These are phyloP conservation scores for Brachionus manjavacas DNA, from an alignment of 1,140 invertebrate genomes.

Conservation along the genomic window DNA sequence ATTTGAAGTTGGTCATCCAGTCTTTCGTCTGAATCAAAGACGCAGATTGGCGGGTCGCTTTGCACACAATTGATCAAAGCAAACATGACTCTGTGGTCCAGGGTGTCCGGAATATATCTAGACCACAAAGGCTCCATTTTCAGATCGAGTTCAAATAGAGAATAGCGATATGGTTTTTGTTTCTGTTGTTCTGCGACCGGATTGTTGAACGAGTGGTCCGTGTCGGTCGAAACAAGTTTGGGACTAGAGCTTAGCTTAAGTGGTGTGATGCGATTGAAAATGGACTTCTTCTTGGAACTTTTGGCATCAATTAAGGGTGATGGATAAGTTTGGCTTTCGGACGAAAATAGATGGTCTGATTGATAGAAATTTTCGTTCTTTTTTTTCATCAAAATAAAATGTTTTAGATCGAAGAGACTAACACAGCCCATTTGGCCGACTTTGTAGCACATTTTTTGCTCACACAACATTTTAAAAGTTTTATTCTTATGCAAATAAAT, in stretches of 20 bases:
- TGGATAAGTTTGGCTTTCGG: background rate
- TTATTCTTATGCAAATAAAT: background rate
- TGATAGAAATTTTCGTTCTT: background rate
- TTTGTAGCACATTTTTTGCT: conserved; percentile 47
- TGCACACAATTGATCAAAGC: background rate
- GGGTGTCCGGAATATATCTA: background rate
- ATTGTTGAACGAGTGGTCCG: background rate
- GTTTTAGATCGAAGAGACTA: conserved; percentile 43
- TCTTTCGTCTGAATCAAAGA: background rate
- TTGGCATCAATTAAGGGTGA: background rate
- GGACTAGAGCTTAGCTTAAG: background rate
- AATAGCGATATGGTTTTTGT: background rate
- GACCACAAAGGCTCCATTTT: conserved; percentile 5
- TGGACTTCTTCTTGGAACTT: background rate
- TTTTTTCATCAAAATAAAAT: background rate
- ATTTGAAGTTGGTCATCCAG: conserved; percentile 18
- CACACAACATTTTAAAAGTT: background rate
- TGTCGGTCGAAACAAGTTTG: background rate
- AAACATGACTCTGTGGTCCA: conserved; percentile 5
- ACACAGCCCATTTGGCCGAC: conserved; percentile 51
- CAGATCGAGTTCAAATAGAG: background rate
- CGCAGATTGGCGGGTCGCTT: conserved; percentile 19
- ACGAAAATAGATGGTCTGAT: background rate
- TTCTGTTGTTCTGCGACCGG: background rate
- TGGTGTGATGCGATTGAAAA: background rate